phyloP scores from a whole-genome alignment of 2,888 invertebrate species.

The Lasioglossum calceatum region DNA sequence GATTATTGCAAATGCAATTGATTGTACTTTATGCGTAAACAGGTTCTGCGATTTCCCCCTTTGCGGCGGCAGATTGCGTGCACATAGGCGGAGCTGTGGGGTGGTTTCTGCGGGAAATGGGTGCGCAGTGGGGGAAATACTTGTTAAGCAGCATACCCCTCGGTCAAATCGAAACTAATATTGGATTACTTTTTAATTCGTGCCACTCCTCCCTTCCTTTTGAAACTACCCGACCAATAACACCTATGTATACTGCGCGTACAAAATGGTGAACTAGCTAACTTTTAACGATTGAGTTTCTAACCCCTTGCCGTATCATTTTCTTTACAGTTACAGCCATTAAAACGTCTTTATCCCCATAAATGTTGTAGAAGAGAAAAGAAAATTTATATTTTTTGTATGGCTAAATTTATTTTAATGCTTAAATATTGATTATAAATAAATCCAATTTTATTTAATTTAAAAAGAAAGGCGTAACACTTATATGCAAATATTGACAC shows the following conservation, averaged over 20 bases:
- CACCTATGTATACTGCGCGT: background rate
- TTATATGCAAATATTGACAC: no score
- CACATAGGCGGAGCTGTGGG: constrained; percentile 22
- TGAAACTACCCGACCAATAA: constrained; percentile 16
- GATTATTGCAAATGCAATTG: background rate
- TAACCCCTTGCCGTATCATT: no score
- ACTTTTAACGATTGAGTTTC: background rate
- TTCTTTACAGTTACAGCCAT: no score
- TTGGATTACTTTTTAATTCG: constrained; percentile 81
- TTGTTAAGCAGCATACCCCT: constrained; percentile 71
- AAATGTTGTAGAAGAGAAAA: no score
- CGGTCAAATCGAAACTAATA: constrained; percentile 71
- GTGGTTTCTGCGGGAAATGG: constrained; percentile 31
- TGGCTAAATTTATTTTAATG: no score
- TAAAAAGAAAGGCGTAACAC: no score
- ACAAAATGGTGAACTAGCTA: background rate
- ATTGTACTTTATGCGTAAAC: constrained; percentile 11
- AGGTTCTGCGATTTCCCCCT: constrained; percentile 22
- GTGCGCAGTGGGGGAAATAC: constrained; percentile 60
- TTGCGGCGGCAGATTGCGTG: background rate
- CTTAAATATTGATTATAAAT: no score
- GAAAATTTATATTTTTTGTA: no score
- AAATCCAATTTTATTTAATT: no score
- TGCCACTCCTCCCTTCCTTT: constrained; percentile 42
- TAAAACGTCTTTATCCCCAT: no score